Evolutionary conservation across 2,797 vertebrate genomes (phyloP).

Genomic region (Phataginus tricuspis): DNA sequence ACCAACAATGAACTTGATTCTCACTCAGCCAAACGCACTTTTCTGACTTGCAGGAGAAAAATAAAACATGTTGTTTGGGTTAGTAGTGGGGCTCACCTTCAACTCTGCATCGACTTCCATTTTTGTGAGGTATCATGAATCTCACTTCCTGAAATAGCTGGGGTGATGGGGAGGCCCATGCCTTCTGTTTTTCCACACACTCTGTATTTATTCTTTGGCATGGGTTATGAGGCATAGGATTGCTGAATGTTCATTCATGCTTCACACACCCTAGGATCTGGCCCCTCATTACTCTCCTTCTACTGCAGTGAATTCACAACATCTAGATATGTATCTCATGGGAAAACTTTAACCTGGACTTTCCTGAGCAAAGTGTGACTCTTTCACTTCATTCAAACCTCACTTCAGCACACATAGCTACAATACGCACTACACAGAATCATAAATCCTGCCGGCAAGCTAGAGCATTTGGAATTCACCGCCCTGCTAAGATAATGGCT

Average conservation of each 20-base stretch:
- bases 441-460: not conserved
- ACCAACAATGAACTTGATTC: not conserved
- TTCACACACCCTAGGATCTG: not conserved
- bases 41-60: not conserved
- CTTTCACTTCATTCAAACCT: not conserved
- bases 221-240: not conserved
- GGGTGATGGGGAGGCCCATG: not conserved
- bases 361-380: not conserved
- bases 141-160: not conserved
- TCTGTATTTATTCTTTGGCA: not conserved
- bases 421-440: not conserved
- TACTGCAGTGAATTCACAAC: not conserved
- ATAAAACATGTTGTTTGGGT: not conserved
- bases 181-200: not conserved
- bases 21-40: not conserved
- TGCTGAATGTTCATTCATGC: not conserved
- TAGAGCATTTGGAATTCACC: not conserved
- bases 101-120: not conserved
- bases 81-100: not conserved
- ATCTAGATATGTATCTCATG: not conserved
- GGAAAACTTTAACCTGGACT: not conserved
- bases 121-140: not conserved
- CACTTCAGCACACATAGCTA: not conserved
- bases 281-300: not conserved
- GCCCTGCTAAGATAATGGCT: not conserved